phyloP scores from a whole-genome alignment of 2,888 invertebrate genomes.

The Agonopterix alstromeriana region DNA sequence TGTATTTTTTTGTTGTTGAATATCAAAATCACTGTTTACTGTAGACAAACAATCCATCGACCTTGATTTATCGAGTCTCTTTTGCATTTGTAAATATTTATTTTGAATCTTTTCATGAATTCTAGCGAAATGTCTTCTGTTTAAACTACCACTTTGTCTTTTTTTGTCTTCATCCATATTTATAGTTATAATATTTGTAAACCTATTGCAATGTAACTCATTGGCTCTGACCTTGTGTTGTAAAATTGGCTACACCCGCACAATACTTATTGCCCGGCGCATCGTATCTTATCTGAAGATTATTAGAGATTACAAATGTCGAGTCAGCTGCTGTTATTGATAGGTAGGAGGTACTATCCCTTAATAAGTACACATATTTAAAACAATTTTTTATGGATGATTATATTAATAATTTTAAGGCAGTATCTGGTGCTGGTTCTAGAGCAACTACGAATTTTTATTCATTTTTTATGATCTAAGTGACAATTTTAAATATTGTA shows the following conservation, averaged over 20 bases:
- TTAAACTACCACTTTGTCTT: slow-evolving; percentile 19
- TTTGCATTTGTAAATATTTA: slow-evolving; percentile 61
- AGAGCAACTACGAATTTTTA: too few species aligned
- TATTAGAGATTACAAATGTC: slow-evolving; percentile 49
- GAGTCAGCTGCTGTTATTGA: slow-evolving; percentile 28
- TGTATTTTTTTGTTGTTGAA: slow-evolving; percentile 24
- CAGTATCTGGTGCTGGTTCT: too few species aligned
- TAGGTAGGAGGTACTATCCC: too few species aligned
- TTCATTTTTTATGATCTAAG: too few species aligned
- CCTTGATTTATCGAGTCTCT: slow-evolving; percentile 53
- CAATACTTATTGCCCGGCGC: background rate
- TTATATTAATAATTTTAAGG: too few species aligned
- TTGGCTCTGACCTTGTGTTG: slow-evolving; percentile 8
- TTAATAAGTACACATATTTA: too few species aligned
- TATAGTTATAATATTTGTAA: slow-evolving; percentile 4
- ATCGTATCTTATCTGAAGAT: slow-evolving; percentile 35
- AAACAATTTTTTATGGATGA: too few species aligned
- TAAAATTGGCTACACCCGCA: slow-evolving; percentile 6
- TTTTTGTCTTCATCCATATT: slow-evolving; percentile 32
- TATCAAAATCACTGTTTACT: slow-evolving; percentile 34
- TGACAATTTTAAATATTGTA: too few species aligned
- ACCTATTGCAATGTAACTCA: background rate
- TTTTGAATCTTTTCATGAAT: slow-evolving; percentile 52
- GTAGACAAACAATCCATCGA: slow-evolving; percentile 46
- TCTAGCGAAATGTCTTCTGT: slow-evolving; percentile 42